Evolutionary conservation across 2,888 invertebrate species (phyloP).

Genomic region (Drosophila macrospina): DNA sequence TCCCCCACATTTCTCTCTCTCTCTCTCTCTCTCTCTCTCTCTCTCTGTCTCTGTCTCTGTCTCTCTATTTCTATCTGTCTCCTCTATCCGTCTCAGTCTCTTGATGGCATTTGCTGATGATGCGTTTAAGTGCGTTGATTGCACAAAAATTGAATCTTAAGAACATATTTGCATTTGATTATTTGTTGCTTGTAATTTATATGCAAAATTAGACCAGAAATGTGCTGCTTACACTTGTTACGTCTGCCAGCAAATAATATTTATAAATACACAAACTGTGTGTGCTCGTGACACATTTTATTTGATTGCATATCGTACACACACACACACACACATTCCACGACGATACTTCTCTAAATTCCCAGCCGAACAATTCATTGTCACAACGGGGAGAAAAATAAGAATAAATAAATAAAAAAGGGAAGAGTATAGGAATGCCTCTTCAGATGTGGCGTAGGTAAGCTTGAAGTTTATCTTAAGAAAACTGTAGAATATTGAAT

Average conservation of each 20-base stretch:
- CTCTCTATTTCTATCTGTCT: too few species aligned
- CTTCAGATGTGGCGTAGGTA: background rate
- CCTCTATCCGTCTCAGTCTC: background rate
- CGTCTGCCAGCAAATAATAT: slow-evolving; percentile 39
- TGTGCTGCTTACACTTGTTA: slow-evolving; percentile 33
- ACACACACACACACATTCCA: background rate
- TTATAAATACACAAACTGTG: slow-evolving; percentile 33
- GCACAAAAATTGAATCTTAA: slow-evolving; percentile 81
- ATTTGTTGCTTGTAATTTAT: slow-evolving; percentile 80
- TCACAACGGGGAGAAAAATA: slow-evolving; percentile 6
- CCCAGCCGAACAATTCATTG: slow-evolving; percentile 31
- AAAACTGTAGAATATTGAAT: too few species aligned
- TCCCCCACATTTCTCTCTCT: background rate
- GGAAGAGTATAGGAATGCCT: slow-evolving; percentile 1
- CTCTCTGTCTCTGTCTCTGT: background rate
- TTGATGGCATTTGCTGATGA: slow-evolving; percentile 49
- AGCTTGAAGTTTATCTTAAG: too few species aligned
- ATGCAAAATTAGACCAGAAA: slow-evolving; percentile 73
- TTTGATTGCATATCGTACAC: slow-evolving; percentile 53
- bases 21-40: background rate
- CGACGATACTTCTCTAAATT: slow-evolving; percentile 19
- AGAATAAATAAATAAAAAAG: background rate
- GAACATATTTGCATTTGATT: slow-evolving; percentile 80
- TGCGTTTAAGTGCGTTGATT: slow-evolving; percentile 67
- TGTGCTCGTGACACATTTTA: slow-evolving; percentile 66